Percentiles rank a stretch among this genome's conserved stretches.
Evolutionary conservation across 1,140 invertebrate genomes (phyloP).

Genomic region (Brachionus paranguensis): DNA sequence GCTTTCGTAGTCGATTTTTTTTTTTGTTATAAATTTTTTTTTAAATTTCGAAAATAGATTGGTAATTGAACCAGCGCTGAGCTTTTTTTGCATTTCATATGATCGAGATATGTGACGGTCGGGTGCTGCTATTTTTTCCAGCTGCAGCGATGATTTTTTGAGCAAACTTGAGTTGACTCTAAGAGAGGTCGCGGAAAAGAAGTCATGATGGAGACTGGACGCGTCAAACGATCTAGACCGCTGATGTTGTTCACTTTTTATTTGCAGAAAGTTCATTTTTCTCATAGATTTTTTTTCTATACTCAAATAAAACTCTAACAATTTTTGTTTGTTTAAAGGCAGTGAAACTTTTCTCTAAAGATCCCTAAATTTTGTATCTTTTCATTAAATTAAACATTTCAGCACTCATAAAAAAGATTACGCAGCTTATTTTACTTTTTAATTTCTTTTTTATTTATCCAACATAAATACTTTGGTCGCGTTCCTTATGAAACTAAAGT

Average conservation of each 20-base stretch:
- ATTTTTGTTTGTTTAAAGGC: not conserved
- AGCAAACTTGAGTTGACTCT: not conserved
- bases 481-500: not conserved
- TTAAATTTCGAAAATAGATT: constrained; percentile 7
- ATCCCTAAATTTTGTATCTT: not conserved
- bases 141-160: constrained; percentile 12
- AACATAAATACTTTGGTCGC: not conserved
- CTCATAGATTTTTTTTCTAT: not conserved
- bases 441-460: not conserved
- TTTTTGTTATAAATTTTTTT: not conserved
- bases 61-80: not conserved
- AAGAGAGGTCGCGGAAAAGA: not conserved
- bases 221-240: constrained; percentile 10
- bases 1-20: not conserved
- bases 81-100: not conserved
- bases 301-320: not conserved
- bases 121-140: not conserved
- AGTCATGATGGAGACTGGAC: not conserved
- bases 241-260: constrained; percentile 1
- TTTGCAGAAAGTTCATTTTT: not conserved
- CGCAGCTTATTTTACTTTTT: constrained; percentile 11
- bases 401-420: constrained; percentile 1
- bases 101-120: not conserved
- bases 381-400: constrained; percentile 8
- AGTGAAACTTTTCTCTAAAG: not conserved